Base-by-base conservation (phyloP, 2,888 invertebrate genomes). In the Macaria notata region DNA sequence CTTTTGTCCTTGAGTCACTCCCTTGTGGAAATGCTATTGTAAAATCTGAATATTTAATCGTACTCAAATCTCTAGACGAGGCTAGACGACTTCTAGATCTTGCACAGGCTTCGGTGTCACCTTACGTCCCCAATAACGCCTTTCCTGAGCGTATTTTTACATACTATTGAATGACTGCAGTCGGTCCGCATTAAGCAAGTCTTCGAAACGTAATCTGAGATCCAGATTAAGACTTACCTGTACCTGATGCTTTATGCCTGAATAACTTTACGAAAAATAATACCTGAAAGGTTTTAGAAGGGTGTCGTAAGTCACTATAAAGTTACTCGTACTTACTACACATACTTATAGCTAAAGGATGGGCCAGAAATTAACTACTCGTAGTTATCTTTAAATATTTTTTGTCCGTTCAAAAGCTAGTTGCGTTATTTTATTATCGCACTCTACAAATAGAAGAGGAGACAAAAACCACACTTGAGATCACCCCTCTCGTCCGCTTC, bases 381-480 rank as follows among this genome's bases (percentile, higher is more conserved):
- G 60, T 46, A 41, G 33, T 19, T 19, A 19, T 19, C 19, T 19
- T 19, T 19, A 19, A 19, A 19, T 41, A 42, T 54, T 59, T 59
- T 69, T 67, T 62, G 53, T 69, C 60, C 49, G 66, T 71, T 73
- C 49, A 61, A 68, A 72, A 61, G 64, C 70, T 67, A 73, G 75
- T 81, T 82, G 75, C 78, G 69, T 77, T 73, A 73, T 82, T 86
- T 85, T 87, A 82, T 84, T 83, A 86, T 80, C 79, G 75, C 72
- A 80, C 83, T 84, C 79, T 73, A 86, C 81, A 84, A 87, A 86
- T 86, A 85, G 83, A 78, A 76, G 65, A 71, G 69, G 72, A 79
- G 80, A 86, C 81, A 90, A 90, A 90, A 89, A 88, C 81, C 73
- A 78, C 86, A 86, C 90, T 89, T 83, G 83, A 90, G 80, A 84